These are phyloP conservation scores for Melipona beecheii DNA, from an alignment of 2,888 invertebrate species.

Conservation along the genomic window DNA sequence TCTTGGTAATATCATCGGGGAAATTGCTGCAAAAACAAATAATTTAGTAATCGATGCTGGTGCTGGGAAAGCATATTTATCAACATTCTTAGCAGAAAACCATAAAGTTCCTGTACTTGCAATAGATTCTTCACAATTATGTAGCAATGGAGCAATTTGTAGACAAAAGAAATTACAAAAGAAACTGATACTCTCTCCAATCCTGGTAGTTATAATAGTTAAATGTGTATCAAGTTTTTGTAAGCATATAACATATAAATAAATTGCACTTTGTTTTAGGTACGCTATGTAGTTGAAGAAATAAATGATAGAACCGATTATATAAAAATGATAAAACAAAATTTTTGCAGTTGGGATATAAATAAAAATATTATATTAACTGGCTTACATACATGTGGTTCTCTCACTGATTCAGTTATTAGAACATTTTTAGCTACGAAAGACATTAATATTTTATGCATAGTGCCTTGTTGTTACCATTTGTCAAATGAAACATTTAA, in stretches of 20 bases:
- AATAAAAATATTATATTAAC: slow-evolving; percentile 81
- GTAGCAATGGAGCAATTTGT: slow-evolving; percentile 88
- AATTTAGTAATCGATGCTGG: slow-evolving; percentile 90
- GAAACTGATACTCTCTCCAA: slow-evolving; percentile 34
- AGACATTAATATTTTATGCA: slow-evolving; percentile 88
- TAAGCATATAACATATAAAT: neutral
- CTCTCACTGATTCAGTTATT: slow-evolving; percentile 90
- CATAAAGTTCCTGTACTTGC: slow-evolving; percentile 91
- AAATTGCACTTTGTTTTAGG: slow-evolving; percentile 66
- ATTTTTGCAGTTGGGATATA: slow-evolving; percentile 70
- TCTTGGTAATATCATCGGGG: slow-evolving; percentile 71
- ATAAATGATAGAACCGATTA: slow-evolving; percentile 79
- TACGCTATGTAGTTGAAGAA: slow-evolving; percentile 73
- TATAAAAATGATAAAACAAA: slow-evolving; percentile 66
- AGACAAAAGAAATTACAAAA: slow-evolving; percentile 76
- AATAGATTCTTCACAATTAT: slow-evolving; percentile 90
- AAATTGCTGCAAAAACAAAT: slow-evolving; percentile 62
- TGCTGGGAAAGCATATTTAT: slow-evolving; percentile 95
- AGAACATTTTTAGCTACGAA: slow-evolving; percentile 87
- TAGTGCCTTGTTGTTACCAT: slow-evolving; percentile 97
- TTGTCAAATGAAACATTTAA: slow-evolving; percentile 86
- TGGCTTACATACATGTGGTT: slow-evolving; percentile 96
- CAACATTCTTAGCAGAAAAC: slow-evolving; percentile 88
- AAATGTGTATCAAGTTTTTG: neutral
- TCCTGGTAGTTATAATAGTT: slow-evolving; percentile 64